Percentiles rank a stretch among this genome's conserved stretches.
Evolutionary conservation across 92 coral and sea anemone genomes (phyloP).

Genomic region (Phenganax marumi): DNA sequence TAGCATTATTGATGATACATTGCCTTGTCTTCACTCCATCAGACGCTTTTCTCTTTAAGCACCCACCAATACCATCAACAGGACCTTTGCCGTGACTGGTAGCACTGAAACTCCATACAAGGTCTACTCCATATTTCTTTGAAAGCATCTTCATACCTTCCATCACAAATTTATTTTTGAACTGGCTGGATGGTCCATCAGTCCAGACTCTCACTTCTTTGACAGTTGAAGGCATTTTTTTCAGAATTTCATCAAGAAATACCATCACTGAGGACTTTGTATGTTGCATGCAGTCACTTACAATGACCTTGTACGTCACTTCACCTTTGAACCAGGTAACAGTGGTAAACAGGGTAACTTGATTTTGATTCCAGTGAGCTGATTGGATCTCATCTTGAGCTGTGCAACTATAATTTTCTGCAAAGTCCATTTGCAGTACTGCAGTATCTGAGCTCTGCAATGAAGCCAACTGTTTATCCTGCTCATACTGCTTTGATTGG

Average conservation of each 20-base stretch:
- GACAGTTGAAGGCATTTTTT: slow-evolving; percentile 31
- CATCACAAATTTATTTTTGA: slow-evolving; percentile 49
- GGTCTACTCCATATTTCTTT: slow-evolving; percentile 31
- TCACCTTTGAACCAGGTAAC: slow-evolving; percentile 48
- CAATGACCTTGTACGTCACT: slow-evolving; percentile 48
- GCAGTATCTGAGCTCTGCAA: slow-evolving; percentile 11
- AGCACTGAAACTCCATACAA: slow-evolving; percentile 48
- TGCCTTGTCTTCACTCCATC: slow-evolving; percentile 43
- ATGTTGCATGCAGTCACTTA: slow-evolving; percentile 55
- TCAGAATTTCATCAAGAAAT: slow-evolving; percentile 51
- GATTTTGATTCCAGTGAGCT: slow-evolving; percentile 57
- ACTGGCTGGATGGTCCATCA: slow-evolving; percentile 57
- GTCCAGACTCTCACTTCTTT: slow-evolving; percentile 55
- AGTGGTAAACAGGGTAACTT: slow-evolving; percentile 56
- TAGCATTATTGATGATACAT: slow-evolving; percentile 43
- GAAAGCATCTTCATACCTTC: slow-evolving; percentile 44
- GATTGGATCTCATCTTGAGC: slow-evolving; percentile 54
- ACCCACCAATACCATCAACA: slow-evolving; percentile 49
- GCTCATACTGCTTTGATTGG: slow-evolving; percentile 50
- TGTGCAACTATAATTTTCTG: slow-evolving; percentile 47
- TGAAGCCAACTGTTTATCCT: slow-evolving; percentile 47
- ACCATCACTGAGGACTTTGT: slow-evolving; percentile 51
- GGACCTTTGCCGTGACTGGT: slow-evolving; percentile 52
- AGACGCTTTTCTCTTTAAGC: slow-evolving; percentile 39
- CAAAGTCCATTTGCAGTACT: slow-evolving; percentile 52